phyloP scores from a whole-genome alignment of 2,113 vertebrate genomes.

The Myrmecobius fasciatus region DNA sequence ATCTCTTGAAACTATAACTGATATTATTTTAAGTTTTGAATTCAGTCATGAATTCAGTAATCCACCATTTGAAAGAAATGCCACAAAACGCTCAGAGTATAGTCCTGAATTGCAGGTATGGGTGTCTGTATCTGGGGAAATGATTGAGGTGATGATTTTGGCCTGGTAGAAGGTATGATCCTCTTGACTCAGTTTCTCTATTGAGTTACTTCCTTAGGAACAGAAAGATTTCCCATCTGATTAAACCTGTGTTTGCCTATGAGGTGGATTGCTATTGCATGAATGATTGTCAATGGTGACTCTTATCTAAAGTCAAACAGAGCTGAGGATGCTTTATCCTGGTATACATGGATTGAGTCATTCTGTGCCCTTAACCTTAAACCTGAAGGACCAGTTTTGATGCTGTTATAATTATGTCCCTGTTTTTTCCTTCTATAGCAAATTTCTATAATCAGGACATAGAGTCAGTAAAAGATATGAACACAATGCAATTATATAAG shows the following conservation, averaged over 20 bases:
- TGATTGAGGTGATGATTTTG: neutral
- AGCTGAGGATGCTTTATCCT: neutral
- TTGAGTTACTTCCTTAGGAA: neutral
- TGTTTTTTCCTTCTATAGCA: neutral
- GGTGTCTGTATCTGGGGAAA: neutral
- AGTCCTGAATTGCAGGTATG: neutral
- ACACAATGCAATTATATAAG: neutral
- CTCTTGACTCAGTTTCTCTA: neutral
- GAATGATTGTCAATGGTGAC: neutral
- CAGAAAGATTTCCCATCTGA: neutral
- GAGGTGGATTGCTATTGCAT: neutral
- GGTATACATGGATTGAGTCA: neutral
- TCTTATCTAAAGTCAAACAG: neutral
- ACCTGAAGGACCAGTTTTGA: neutral
- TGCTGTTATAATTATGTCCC: neutral
- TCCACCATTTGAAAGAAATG: neutral
- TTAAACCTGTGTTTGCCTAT: neutral
- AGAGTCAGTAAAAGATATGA: neutral
- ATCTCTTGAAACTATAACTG: neutral
- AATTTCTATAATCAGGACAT: neutral
- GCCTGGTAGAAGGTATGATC: neutral
- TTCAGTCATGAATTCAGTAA: neutral
- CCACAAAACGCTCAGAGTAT: neutral
- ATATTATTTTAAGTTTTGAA: neutral
- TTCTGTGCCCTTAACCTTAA: neutral